phyloP scores from a whole-genome alignment of 2,113 vertebrate genomes.

The Oenanthe melanoleuca region DNA sequence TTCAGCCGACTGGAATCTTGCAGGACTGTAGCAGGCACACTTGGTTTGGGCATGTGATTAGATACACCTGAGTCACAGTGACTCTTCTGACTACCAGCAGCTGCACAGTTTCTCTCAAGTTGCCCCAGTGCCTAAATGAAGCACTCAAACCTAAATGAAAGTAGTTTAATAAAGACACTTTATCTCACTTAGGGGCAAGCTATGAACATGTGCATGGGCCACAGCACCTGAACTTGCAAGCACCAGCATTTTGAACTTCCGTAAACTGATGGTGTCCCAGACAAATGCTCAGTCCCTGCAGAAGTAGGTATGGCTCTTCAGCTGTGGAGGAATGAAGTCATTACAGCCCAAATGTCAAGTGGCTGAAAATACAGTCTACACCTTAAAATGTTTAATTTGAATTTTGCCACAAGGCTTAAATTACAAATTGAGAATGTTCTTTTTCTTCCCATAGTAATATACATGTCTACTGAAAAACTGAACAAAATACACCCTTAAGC shows the following conservation, averaged over 20 bases:
- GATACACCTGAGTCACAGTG: neutral
- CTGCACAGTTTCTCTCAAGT: neutral
- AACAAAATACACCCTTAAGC: neutral
- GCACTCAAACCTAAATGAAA: neutral
- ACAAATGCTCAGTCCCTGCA: neutral
- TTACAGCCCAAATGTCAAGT: neutral
- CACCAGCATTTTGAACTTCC: neutral
- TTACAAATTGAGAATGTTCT: neutral
- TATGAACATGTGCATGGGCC: neutral
- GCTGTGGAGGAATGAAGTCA: neutral
- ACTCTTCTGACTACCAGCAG: neutral
- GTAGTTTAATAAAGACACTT: neutral
- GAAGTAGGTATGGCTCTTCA: neutral
- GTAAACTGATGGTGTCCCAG: neutral
- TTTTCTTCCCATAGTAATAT: neutral
- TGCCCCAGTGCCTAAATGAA: neutral
- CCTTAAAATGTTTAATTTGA: neutral
- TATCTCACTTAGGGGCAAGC: neutral
- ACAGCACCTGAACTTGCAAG: neutral
- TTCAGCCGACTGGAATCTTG: neutral
- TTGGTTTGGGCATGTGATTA: neutral
- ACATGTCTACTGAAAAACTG: neutral
- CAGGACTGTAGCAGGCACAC: neutral
- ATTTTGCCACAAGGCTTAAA: neutral
- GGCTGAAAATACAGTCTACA: neutral